Conservation (phyloP, 2,797 vertebrate species). For the Acrocephalus scirpaceus region DNA sequence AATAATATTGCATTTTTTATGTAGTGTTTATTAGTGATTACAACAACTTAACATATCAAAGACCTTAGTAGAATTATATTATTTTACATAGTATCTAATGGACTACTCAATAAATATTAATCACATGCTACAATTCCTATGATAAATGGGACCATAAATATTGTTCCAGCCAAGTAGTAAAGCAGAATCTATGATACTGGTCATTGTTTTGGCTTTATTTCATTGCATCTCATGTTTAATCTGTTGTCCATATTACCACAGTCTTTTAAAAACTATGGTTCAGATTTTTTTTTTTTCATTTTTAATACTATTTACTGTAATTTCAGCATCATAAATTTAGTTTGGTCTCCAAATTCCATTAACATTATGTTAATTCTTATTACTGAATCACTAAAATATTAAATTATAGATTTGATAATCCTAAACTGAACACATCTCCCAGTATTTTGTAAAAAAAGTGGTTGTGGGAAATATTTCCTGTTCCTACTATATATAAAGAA, state of each 20-base stretch:
- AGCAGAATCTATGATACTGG: neutral
- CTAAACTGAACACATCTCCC: neutral
- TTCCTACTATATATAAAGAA: neutral
- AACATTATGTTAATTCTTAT: neutral
- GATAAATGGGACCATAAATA: neutral
- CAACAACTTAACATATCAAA: neutral
- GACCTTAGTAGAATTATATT: neutral
- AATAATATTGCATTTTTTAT: neutral
- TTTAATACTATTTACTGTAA: neutral
- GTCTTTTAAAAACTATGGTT: neutral
- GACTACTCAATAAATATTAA: neutral
- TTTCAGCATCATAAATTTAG: neutral
- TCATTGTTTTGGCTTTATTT: neutral
- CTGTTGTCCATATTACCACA: neutral
- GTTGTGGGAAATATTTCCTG: neutral
- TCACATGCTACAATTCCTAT: neutral
- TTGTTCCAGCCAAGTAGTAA: neutral
- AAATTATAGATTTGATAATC: neutral
- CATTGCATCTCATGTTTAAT: neutral
- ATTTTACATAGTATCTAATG: neutral
- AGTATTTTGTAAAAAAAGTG: neutral
- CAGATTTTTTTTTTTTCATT: neutral
- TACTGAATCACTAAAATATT: neutral
- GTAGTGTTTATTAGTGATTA: neutral
- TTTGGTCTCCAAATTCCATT: neutral